Conservation (phyloP, 2,797 vertebrate genomes). For the Eurystomus glaucurus region DNA sequence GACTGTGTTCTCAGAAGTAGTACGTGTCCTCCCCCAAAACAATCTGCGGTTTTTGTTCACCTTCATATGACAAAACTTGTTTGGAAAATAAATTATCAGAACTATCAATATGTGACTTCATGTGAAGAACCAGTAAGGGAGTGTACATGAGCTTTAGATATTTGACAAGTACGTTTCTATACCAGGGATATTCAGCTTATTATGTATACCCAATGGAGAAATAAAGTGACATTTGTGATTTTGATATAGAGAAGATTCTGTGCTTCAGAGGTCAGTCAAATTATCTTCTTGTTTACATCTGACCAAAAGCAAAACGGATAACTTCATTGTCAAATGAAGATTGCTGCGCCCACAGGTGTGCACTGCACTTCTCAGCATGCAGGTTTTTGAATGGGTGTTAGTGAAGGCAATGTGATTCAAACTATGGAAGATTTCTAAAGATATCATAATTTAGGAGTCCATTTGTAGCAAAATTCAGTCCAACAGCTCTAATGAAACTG, state of each 20-base stretch:
- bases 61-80: background rate
- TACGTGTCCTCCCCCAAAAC: accelerated
- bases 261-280: background rate
- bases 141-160: background rate
- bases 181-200: background rate
- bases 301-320: background rate
- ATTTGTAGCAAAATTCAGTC: background rate
- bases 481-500: background rate
- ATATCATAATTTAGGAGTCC: background rate
- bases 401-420: background rate
- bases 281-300: background rate
- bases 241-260: background rate
- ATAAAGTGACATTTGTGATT: background rate
- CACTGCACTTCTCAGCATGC: background rate
- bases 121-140: no score
- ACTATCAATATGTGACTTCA: background rate
- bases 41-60: background rate
- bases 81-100: background rate
- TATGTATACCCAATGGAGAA: background rate
- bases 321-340: background rate
- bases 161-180: background rate
- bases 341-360: background rate
- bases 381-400: background rate
- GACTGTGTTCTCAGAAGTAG: background rate
- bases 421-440: background rate